Evolutionary conservation across 2,888 invertebrate genomes (phyloP), one percentile per base, ranked within the genome.

Genomic region (Lymantria monacha): DNA sequence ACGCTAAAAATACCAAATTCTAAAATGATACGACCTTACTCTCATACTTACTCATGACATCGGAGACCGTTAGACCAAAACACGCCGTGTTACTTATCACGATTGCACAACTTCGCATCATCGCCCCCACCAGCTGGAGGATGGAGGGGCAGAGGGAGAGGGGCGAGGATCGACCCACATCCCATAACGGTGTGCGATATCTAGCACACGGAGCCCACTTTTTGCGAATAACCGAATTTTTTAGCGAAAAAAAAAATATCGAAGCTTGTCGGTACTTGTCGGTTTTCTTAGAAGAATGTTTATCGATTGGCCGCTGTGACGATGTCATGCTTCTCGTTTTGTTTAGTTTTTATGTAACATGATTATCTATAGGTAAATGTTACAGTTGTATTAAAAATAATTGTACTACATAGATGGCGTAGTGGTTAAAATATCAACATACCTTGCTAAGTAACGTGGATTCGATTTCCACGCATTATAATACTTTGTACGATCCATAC

Each of bases 41-140:
- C 22, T 22, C 22, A 22, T 22, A 22, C 22, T 22, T 3, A 45
- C 46, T 51, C 42, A 40, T 52, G 43, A 41, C 47, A 64, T 63
- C 64, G 66, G 61, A 65, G 30, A 58, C 65, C 65, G 65, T 66
- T 68, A 68, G 53, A 30, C 50, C 48, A 53, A 66, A 66, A 66
- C 68, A 64, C 65, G 62, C 61, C 57, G 55, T 59, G 61, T 67
- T 70, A 69, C 52, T 59, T 61, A 59, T 70, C 59, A 65, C 67
- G 67, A 74, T 76, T 76, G 76, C 76, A 75, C 76, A 75, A 75
- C 63, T 48, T 64, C 61, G 48, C 59, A 42, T 3, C 48, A 42
- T 44, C 51, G 38, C 36, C 14, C 44, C n/a, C 38, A 13, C 30
- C 14, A 22, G 22, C 22, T 22, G 3, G 22, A 22, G 22, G 22